These are phyloP conservation scores for Neogobius melanostomus DNA, from an alignment of 2,113 vertebrate species.

Conservation along the genomic window DNA sequence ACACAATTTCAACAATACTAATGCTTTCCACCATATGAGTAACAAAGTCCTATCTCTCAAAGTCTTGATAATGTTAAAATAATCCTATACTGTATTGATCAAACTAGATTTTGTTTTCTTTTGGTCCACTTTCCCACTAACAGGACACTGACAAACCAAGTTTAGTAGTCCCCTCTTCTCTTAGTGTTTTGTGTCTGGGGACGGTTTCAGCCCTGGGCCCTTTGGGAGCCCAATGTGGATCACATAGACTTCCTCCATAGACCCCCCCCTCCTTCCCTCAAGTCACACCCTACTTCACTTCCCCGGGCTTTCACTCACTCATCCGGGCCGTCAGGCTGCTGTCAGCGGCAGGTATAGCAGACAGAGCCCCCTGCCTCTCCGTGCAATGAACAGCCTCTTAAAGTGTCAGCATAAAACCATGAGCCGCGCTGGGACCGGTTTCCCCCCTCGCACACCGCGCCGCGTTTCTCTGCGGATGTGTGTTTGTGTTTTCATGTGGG, in stretches of 20 bases:
- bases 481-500: slow-evolving; percentile 16
- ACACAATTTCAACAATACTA: too few species aligned
- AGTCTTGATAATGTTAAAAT: too few species aligned
- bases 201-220: slow-evolving; percentile 31
- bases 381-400: slow-evolving; percentile 58
- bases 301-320: slow-evolving; percentile 27
- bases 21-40: too few species aligned
- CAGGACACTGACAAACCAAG: slow-evolving; percentile 1
- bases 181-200: slow-evolving; percentile 25
- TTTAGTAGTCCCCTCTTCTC: slow-evolving; percentile 21
- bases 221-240: slow-evolving; percentile 50
- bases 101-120: too few species aligned
- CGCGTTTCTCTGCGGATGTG: slow-evolving; percentile 18
- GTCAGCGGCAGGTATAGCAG: slow-evolving; percentile 36
- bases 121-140: not conserved
- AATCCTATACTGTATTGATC: too few species aligned
- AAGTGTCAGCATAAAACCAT: slow-evolving; percentile 60
- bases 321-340: slow-evolving; percentile 19
- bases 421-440: slow-evolving; percentile 47
- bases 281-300: slow-evolving; percentile 28
- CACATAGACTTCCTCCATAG: slow-evolving; percentile 49
- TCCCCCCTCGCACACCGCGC: slow-evolving; percentile 7
- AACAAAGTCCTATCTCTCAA: too few species aligned
- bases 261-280: slow-evolving; percentile 28
- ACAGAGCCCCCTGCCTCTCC: slow-evolving; percentile 48